Evolutionary conservation across 53 echinoderm and acorn worm species (phyloP).

Genomic region (Glandiceps talaboti): DNA sequence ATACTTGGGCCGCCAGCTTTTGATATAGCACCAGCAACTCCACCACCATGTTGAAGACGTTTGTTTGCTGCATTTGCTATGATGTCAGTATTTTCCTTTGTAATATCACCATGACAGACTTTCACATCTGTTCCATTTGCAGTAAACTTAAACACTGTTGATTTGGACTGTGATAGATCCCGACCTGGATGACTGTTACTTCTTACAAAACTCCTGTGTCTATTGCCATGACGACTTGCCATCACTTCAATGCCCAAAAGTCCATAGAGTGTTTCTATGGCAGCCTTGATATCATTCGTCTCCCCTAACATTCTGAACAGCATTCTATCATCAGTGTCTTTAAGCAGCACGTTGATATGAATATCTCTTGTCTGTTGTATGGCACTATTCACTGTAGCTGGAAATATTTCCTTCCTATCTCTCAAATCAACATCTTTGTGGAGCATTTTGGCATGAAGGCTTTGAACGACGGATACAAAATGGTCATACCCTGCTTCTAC

Average conservation of each 20-base stretch:
- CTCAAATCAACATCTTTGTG: not conserved
- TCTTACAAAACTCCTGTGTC: not conserved
- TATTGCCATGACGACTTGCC: not conserved
- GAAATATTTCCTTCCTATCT: not conserved
- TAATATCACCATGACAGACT: not conserved
- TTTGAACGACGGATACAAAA: not conserved
- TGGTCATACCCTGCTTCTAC: not conserved
- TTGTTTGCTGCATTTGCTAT: slow-evolving; percentile 14
- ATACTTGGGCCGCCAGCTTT: slow-evolving; percentile 3
- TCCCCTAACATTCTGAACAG: not conserved
- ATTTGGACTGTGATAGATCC: no score
- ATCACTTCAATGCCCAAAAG: not conserved
- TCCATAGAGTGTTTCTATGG: not conserved
- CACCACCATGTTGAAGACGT: not conserved
- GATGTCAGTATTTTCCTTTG: not conserved
- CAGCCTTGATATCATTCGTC: not conserved
- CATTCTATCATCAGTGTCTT: not conserved
- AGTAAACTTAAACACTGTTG: no score
- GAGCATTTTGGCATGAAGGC: not conserved
- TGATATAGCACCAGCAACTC: slow-evolving; percentile 13
- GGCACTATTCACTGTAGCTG: no score
- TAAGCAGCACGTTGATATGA: not conserved
- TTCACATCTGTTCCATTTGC: not conserved
- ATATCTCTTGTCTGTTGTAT: not conserved
- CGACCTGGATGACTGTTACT: no score